Percentiles rank a stretch among this genome's conserved stretches.
phyloP scores from a whole-genome alignment of 1,140 invertebrate genomes.

The Eriosoma lanigerum region DNA sequence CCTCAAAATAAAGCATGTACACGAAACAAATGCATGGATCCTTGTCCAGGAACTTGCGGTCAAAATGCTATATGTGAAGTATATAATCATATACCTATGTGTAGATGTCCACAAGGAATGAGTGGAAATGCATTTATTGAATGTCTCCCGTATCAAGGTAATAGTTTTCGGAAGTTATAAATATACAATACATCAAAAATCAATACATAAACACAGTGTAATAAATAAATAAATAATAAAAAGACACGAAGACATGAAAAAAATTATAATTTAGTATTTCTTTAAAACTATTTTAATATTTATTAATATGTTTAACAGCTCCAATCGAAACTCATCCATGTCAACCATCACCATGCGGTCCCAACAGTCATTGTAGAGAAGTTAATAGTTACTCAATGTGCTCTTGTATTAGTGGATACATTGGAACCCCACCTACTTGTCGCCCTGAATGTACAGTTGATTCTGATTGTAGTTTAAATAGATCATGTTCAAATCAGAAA shows the following conservation, averaged over 20 bases:
- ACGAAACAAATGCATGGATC: conserved; percentile 62
- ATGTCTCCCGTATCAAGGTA: conserved; percentile 61
- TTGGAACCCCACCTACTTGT: conserved; percentile 73
- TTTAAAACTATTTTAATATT: conserved; percentile 18
- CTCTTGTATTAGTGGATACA: conserved; percentile 70
- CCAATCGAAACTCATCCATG: conserved; percentile 62
- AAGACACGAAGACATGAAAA: no score
- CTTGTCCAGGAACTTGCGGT: conserved; percentile 63
- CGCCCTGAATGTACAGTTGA: conserved; percentile 74
- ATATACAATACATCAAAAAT: no score
- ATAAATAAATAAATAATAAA: no score
- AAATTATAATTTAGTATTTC: neutral
- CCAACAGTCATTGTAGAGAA: conserved; percentile 74
- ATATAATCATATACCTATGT: conserved; percentile 61
- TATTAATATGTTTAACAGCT: conserved; percentile 52
- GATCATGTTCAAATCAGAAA: conserved; percentile 75
- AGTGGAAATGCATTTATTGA: conserved; percentile 61
- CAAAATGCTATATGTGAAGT: conserved; percentile 61
- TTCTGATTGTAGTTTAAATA: conserved; percentile 69
- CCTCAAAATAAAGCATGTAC: conserved; percentile 60
- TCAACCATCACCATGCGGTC: conserved; percentile 73
- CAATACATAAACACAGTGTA: no score
- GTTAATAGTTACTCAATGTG: conserved; percentile 73
- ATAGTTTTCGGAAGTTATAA: no score
- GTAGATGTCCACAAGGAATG: conserved; percentile 60